Conservation (phyloP, 2,113 vertebrate species). For the Gambusia affinis region DNA sequence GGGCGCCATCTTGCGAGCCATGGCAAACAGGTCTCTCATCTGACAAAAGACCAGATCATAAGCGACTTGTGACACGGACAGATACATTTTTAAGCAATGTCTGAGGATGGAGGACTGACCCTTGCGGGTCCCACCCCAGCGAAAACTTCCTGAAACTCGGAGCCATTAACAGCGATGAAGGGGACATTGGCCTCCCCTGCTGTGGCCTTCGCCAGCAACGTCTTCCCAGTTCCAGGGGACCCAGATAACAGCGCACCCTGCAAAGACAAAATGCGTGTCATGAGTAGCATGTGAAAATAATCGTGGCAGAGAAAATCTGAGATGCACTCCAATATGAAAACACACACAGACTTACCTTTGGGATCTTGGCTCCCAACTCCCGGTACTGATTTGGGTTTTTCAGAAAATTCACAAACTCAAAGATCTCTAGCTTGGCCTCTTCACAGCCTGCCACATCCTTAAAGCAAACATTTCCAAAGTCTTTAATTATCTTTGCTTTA, state of each 20-base stretch:
- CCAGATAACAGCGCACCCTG: conserved; percentile 95
- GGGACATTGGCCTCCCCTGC: conserved; percentile 95
- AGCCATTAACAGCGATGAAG: conserved; percentile 95
- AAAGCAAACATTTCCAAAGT: conserved; percentile 89
- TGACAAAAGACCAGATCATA: conserved; percentile 25
- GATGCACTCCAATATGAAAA: not conserved
- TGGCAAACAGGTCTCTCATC: conserved; percentile 90
- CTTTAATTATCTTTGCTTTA: conserved; percentile 91
- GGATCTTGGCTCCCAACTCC: conserved; percentile 95
- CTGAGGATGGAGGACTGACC: conserved; percentile 76
- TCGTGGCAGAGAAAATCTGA: not conserved
- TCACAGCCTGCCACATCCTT: conserved; percentile 97
- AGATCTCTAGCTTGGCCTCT: conserved; percentile 95
- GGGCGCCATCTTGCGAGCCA: conserved; percentile 91
- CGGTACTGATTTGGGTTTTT: conserved; percentile 94
- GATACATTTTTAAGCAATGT: not conserved
- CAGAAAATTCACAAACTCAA: conserved; percentile 96
- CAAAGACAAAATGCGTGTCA: not conserved
- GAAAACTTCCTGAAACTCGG: conserved; percentile 97
- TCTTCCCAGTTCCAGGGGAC: conserved; percentile 97
- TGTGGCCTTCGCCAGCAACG: conserved; percentile 94
- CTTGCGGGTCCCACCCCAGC: conserved; percentile 94
- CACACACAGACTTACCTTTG: conserved; percentile 82
- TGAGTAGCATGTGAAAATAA: not conserved
- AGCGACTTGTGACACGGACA: not conserved